These are phyloP conservation scores for Archivesica marissinica DNA, from an alignment of 1,140 invertebrate species.

Conservation along the genomic window DNA sequence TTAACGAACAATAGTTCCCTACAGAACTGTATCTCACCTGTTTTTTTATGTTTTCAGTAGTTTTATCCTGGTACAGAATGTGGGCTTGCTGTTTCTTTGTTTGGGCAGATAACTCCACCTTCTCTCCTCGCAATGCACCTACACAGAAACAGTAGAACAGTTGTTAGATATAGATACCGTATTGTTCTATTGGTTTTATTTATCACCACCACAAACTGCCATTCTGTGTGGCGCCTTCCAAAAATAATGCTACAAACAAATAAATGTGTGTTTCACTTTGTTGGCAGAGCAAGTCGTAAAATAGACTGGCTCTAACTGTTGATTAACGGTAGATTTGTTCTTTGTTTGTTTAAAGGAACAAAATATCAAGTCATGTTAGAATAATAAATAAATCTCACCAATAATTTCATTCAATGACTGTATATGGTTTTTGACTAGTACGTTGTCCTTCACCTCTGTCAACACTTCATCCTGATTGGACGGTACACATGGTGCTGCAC, in stretches of 20 bases:
- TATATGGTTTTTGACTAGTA: constrained; percentile 76
- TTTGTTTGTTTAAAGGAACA: too few relatives aligned
- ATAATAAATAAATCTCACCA: constrained; percentile 67
- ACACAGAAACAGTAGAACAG: constrained; percentile 16
- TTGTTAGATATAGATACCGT: background rate
- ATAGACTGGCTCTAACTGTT: too few relatives aligned
- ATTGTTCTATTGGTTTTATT: too few relatives aligned
- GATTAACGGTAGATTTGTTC: too few relatives aligned
- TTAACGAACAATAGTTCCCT: too few relatives aligned
- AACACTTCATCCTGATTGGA: constrained; percentile 65
- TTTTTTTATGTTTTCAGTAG: constrained; percentile 72
- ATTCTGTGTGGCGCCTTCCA: too few relatives aligned
- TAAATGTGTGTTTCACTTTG: too few relatives aligned
- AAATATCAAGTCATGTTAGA: too few relatives aligned
- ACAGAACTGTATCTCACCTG: constrained; percentile 71
- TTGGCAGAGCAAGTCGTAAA: too few relatives aligned
- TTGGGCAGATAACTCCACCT: constrained; percentile 80
- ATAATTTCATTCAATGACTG: constrained; percentile 81
- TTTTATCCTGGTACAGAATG: constrained; percentile 76
- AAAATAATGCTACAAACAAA: too few relatives aligned
- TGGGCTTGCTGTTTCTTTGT: constrained; percentile 82
- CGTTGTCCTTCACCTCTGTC: constrained; percentile 76
- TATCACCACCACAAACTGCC: too few relatives aligned
- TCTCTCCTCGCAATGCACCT: constrained; percentile 80
- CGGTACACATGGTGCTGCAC: constrained; percentile 40